phyloP scores from a whole-genome alignment of 2,797 vertebrate species.

The Psittacula echo region DNA sequence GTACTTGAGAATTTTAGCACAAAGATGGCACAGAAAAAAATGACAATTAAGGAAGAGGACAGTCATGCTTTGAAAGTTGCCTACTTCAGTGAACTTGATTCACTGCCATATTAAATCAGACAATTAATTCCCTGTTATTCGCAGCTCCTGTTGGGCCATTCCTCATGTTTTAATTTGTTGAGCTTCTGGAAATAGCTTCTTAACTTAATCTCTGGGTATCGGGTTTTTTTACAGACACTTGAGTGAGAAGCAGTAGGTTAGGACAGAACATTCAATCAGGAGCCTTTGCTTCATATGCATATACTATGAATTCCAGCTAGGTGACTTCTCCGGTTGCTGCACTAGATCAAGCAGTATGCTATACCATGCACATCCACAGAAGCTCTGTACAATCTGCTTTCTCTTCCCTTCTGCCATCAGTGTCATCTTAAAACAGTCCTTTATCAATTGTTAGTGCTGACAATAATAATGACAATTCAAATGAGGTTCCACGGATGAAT shows the following conservation, averaged over 20 bases:
- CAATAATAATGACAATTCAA: not conserved
- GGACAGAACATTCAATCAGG: not conserved
- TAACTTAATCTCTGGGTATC: conserved; percentile 20
- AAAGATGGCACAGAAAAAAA: not conserved
- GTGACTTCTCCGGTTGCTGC: not conserved
- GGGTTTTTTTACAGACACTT: not conserved
- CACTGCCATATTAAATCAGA: not conserved
- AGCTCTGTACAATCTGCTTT: not conserved
- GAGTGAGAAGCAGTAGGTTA: not conserved
- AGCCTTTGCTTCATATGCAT: not conserved
- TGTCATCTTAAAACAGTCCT: not conserved
- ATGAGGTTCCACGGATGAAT: not conserved
- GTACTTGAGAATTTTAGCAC: not conserved
- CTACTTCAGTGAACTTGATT: not conserved
- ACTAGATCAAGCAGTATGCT: not conserved
- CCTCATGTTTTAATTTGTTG: not conserved
- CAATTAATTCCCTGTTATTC: conserved; percentile 12
- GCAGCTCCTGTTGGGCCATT: not conserved
- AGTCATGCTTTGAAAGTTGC: not conserved
- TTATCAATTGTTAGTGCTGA: not conserved
- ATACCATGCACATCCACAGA: not conserved
- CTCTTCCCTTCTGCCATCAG: not conserved
- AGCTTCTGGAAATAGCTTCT: conserved; percentile 11
- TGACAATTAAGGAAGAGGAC: not conserved
- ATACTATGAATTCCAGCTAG: not conserved